A percentile compares a stretch with the other conserved stretches of the same genome.
These are phyloP conservation scores for Drosophila littoralis DNA, from an alignment of 1,140 invertebrate genomes.

Conservation along the genomic window DNA sequence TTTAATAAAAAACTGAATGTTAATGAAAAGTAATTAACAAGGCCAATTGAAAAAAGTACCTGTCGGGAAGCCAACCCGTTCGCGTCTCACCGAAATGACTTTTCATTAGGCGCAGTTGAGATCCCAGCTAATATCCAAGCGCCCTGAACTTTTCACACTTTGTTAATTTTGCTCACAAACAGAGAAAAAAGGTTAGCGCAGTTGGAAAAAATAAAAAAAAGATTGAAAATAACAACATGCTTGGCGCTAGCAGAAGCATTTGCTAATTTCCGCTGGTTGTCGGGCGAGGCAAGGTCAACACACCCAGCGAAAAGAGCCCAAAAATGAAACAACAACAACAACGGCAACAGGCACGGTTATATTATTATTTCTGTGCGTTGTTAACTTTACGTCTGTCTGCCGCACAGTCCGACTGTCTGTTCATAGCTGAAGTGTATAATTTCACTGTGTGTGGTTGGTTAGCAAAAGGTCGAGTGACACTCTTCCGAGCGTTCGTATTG, in stretches of 20 bases:
- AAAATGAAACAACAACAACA: slow-evolving; percentile 26
- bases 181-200: slow-evolving; percentile 19
- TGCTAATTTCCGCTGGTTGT: slow-evolving; percentile 74
- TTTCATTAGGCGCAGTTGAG: slow-evolving; percentile 36
- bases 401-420: neutral
- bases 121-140: slow-evolving; percentile 25
- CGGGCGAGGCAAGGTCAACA: slow-evolving; percentile 72
- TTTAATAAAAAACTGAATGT: neutral
- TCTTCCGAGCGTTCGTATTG: slow-evolving; percentile 58
- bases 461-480: slow-evolving; percentile 77
- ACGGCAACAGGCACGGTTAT: slow-evolving; percentile 13
- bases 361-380: slow-evolving; percentile 35
- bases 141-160: slow-evolving; percentile 75
- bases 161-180: slow-evolving; percentile 65
- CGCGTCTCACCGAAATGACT: slow-evolving; percentile 2
- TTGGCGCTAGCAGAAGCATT: slow-evolving; percentile 63
- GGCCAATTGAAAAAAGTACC: slow-evolving; percentile 13
- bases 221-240: slow-evolving; percentile 33
- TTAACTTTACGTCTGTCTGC: slow-evolving; percentile 28
- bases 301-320: slow-evolving; percentile 52
- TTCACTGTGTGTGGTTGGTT: slow-evolving; percentile 59
- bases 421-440: slow-evolving; percentile 62
- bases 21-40: neutral
- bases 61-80: slow-evolving; percentile 7
- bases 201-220: slow-evolving; percentile 26